Conservation (phyloP, 2,888 invertebrate species). For the Drosophila lacicola region DNA sequence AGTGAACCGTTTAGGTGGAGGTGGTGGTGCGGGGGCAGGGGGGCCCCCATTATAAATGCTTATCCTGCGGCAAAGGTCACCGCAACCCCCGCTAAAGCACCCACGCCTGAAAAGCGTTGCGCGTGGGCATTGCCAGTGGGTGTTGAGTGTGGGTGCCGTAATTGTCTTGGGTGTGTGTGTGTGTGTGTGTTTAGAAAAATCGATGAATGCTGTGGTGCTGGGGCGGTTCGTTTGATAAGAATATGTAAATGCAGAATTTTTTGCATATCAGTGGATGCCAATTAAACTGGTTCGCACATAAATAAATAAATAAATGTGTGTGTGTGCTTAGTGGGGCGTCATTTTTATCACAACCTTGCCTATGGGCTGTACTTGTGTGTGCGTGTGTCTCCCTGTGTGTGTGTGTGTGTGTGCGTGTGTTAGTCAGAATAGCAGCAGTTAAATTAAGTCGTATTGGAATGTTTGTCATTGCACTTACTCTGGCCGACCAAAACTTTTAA, state of each 20-base stretch:
- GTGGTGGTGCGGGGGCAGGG: neutral
- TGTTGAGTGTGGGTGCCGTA: conserved; percentile 10
- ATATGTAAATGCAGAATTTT: conserved; percentile 34
- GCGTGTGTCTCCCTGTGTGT: neutral
- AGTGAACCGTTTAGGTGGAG: neutral
- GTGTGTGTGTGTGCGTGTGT: conserved; percentile 28
- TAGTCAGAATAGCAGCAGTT: conserved; percentile 44
- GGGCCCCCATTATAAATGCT: conserved; percentile 10
- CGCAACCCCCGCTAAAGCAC: conserved; percentile 7
- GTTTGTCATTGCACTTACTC: conserved; percentile 88
- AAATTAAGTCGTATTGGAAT: conserved; percentile 17
- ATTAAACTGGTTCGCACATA: conserved; percentile 4
- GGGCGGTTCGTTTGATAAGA: conserved; percentile 42
- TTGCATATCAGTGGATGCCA: conserved; percentile 21
- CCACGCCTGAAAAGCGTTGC: conserved; percentile 16
- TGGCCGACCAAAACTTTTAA: conserved; percentile 94
- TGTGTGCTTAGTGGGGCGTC: conserved; percentile 40
- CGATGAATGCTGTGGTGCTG: conserved; percentile 33
- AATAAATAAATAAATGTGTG: conserved; percentile 12
- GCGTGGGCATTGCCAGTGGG: conserved; percentile 18
- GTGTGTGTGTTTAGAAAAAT: conserved; percentile 46
- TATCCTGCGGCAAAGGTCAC: conserved; percentile 60
- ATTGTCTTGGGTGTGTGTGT: conserved; percentile 14
- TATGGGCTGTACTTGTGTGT: conserved; percentile 2
- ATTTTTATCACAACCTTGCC: conserved; percentile 49